phyloP scores from a whole-genome alignment of 2,888 invertebrate species.

The Bellardia pandia region DNA sequence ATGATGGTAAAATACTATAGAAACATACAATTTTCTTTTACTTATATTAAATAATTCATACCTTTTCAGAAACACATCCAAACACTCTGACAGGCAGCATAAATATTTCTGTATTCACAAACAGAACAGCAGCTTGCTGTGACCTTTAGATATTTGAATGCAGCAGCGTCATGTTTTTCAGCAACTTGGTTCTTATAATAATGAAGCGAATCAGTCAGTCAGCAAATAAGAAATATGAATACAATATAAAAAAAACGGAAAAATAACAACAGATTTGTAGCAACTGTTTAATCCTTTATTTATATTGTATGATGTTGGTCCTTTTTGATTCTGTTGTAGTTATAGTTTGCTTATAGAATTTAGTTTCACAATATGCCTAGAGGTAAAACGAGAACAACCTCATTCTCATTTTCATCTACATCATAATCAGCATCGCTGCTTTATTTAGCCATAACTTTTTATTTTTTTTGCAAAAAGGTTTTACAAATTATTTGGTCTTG shows the following conservation, averaged over 20 bases:
- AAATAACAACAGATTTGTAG: constrained; percentile 24
- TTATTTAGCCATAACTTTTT: not conserved
- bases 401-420: not conserved
- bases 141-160: constrained; percentile 32
- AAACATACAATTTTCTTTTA: not conserved
- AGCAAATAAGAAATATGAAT: not conserved
- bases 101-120: constrained; percentile 1
- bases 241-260: not conserved
- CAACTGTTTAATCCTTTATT: constrained; percentile 28
- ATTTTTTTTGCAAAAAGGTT: not conserved
- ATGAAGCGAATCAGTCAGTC: constrained; percentile 17
- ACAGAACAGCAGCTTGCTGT: not conserved
- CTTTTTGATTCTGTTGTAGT: not conserved
- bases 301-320: constrained; percentile 9
- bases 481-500: constrained; percentile 10
- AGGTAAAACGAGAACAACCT: constrained; percentile 17
- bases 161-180: constrained; percentile 19
- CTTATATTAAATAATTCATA: constrained; percentile 33
- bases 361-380: not conserved
- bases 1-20: constrained; percentile 29
- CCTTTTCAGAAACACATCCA: constrained; percentile 17
- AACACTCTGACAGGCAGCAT: not conserved
- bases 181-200: not conserved
- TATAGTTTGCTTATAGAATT: not conserved
- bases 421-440: not conserved